A percentile compares a stretch with the other conserved stretches of the same genome.
Evolutionary conservation across 2,797 vertebrate genomes (phyloP).

Genomic region (Brotula barbata): DNA sequence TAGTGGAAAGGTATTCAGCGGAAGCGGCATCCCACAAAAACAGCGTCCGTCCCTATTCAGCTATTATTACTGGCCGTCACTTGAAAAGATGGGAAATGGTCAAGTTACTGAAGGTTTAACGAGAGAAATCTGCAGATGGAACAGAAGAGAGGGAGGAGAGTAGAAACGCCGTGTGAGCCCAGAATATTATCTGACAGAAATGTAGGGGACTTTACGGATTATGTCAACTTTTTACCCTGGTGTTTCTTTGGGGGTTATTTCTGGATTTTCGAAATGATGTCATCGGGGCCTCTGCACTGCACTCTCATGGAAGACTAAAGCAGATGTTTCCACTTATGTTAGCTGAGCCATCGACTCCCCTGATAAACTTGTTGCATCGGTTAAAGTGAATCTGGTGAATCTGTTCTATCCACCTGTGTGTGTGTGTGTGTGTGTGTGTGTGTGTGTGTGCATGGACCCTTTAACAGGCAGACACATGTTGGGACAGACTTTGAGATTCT

Average conservation of each 20-base stretch:
- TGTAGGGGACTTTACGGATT: background rate
- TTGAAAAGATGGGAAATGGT: conserved; percentile 15
- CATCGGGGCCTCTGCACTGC: no score
- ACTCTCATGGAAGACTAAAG: no score
- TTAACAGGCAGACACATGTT: no score
- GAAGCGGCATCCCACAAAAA: conserved; percentile 34
- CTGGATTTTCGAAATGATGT: background rate
- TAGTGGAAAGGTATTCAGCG: conserved; percentile 59
- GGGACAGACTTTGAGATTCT: background rate
- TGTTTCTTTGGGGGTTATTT: no score
- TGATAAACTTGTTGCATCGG: background rate
- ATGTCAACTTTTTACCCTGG: background rate
- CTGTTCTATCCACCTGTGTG: no score
- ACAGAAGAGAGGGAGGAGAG: background rate
- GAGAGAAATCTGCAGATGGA: background rate
- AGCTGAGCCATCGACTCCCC: background rate
- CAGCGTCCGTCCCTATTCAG: conserved; percentile 17
- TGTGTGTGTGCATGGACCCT: background rate
- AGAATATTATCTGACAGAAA: background rate
- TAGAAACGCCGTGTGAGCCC: no score
- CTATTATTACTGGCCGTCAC: conserved; percentile 28
- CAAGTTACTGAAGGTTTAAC: conserved; percentile 1
- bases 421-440: no score
- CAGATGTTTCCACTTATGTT: background rate
- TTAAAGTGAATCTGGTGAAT: no score